Conservation (phyloP, 2,888 invertebrate species). For the Sinopyrophorus schimmeli region DNA sequence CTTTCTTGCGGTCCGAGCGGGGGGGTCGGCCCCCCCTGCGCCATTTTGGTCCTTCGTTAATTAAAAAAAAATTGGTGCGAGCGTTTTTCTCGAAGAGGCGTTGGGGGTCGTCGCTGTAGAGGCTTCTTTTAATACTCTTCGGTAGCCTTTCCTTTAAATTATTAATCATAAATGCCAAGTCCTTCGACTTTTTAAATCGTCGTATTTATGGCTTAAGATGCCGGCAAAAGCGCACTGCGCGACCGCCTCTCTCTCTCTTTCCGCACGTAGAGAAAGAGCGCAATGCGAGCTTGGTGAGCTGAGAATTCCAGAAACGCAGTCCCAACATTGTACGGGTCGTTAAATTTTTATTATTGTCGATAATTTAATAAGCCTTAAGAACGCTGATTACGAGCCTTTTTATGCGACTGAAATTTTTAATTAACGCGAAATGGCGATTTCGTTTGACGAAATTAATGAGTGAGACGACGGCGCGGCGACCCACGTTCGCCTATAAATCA, state of each 20-base stretch:
- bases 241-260: conserved; percentile 2
- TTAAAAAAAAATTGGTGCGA: too few relatives aligned
- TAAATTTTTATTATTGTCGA: conserved; percentile 14
- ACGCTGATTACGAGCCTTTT: too few relatives aligned
- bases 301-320: background rate
- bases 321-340: conserved; percentile 12
- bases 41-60: too few relatives aligned
- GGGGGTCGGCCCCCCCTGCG: conserved; percentile 19
- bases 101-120: too few relatives aligned
- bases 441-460: too few relatives aligned
- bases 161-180: conserved; percentile 40
- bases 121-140: conserved; percentile 29
- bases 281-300: background rate
- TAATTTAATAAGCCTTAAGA: conserved; percentile 16
- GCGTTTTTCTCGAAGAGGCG: too few relatives aligned
- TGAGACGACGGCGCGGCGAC: too few relatives aligned
- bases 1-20: conserved; percentile 14
- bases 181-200: conserved; percentile 35
- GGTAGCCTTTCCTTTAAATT: conserved; percentile 36
- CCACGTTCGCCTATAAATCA: conserved; percentile 19
- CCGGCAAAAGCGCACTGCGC: background rate
- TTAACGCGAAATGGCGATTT: too few relatives aligned
- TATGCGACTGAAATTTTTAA: too few relatives aligned
- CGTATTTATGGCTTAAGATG: conserved; percentile 29
- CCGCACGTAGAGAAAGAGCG: background rate